Base-by-base conservation (phyloP, 2,113 vertebrate genomes). In the Strix uralensis region DNA sequence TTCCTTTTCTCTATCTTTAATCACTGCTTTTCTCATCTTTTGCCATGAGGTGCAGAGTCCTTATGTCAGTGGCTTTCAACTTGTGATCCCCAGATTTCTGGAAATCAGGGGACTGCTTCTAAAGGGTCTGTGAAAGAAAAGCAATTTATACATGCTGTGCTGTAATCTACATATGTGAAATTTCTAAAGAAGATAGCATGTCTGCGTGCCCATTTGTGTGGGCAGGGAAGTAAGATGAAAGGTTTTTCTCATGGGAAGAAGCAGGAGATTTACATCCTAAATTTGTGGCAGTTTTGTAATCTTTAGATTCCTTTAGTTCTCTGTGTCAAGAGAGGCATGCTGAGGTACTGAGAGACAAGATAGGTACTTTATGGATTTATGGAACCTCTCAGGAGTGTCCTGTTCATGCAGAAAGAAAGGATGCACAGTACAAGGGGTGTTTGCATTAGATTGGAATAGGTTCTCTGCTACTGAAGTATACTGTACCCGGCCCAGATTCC, bases 51-150 rank as follows among this genome's bases (percentile, higher is more conserved):
- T 27, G 7, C 26, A 18, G 27, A 46, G 36, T 75, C n/a, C 54
- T 75, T 51, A 29, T 55, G 27, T 18, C 29, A 77, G 42, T 82
- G 65, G 16, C 63, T 91, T 93, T 83, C 38, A 59, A 11, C 21
- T 18, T 87, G 36, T 52, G 63, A 74, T 19, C 63, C 59, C n/a
- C 46, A 70, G 72, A 65, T 87, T 93, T 84, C 40, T 78, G 30
- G 10, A 70, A 57, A 32, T 11, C 0, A 0, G 6, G 5, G 36
- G 7, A 29, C 29, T 46, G 15, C 44, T 89, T 77, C 77, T 65
- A n/a, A 63, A 83, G 22, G 4, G 4, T 65, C 49, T 89, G 40
- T 86, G 69, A 86, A 94, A 87, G 59, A 78, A 81, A 86, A 70
- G 3, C 13, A 52, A n/a, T 73, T 47, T 84, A 18, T 22, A 18